Evolutionary conservation across 2,113 vertebrate species (phyloP).

Genomic region (Hydrolagus affinis): DNA sequence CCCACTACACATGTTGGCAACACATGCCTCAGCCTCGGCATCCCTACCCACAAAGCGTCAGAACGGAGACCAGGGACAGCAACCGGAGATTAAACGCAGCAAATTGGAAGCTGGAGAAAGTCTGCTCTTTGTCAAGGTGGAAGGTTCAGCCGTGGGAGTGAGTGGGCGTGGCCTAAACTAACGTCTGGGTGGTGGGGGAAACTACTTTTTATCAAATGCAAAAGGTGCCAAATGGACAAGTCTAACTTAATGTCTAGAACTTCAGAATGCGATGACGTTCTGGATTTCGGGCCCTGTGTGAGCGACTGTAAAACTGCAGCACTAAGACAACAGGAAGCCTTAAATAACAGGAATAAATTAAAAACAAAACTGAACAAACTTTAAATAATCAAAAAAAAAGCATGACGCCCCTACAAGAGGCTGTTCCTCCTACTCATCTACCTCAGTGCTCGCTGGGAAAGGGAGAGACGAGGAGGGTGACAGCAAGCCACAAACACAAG

Average conservation of each 20-base stretch:
- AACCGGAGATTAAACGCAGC: constrained; percentile 70
- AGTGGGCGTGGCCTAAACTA: constrained; percentile 72
- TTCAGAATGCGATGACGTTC: constrained; percentile 55
- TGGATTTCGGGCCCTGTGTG: constrained; percentile 58
- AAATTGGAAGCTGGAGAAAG: constrained; percentile 66
- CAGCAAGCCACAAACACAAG: constrained; percentile 36
- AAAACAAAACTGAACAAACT: constrained; percentile 45
- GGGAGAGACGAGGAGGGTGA: constrained; percentile 32
- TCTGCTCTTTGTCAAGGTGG: constrained; percentile 60
- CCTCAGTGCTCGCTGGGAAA: constrained; percentile 53
- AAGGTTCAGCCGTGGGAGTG: constrained; percentile 52
- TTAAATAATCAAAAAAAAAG: neutral
- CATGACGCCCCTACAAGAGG: constrained; percentile 43
- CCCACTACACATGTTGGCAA: constrained; percentile 84
- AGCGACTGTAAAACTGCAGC: constrained; percentile 59
- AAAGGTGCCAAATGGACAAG: constrained; percentile 82
- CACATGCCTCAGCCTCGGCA: constrained; percentile 83
- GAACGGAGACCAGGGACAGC: constrained; percentile 70
- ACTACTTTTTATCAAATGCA: constrained; percentile 50
- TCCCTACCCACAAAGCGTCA: constrained; percentile 93
- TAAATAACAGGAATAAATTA: constrained; percentile 49
- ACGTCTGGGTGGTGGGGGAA: constrained; percentile 37
- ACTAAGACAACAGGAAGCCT: constrained; percentile 71
- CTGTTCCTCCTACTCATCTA: constrained; percentile 51
- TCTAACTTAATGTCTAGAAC: constrained; percentile 53